Percentiles rank a stretch among this genome's conserved stretches.
These are phyloP conservation scores for Drosophila merina DNA, from an alignment of 2,888 invertebrate species.

Conservation along the genomic window DNA sequence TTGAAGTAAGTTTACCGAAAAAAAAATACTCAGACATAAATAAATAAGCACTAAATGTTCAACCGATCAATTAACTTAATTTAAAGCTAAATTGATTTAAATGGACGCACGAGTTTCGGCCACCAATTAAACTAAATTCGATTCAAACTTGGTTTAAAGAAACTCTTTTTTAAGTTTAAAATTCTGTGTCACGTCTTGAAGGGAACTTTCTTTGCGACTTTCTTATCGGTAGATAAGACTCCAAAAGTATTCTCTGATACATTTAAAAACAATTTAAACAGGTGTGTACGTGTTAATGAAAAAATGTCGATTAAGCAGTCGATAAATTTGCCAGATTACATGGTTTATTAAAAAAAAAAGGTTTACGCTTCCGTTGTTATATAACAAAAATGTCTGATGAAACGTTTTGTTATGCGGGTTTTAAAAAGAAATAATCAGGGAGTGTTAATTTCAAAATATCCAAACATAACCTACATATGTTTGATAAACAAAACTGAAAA, in stretches of 20 bases:
- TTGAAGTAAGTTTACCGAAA: conserved; percentile 80
- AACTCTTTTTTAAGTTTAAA: background rate
- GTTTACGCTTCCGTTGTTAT: conserved; percentile 20
- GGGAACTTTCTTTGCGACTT: conserved; percentile 30
- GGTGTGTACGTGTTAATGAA: conserved; percentile 41
- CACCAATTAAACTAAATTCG: conserved; percentile 55
- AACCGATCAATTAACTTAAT: conserved; percentile 30
- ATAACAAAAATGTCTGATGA: conserved; percentile 9
- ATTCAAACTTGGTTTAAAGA: conserved; percentile 4
- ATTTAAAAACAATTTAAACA: conserved; percentile 25
- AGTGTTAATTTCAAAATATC: background rate
- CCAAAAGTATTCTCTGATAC: conserved; percentile 6
- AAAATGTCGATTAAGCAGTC: conserved; percentile 25
- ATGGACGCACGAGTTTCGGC: conserved; percentile 57
- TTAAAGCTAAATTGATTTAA: conserved; percentile 55
- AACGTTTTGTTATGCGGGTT: background rate
- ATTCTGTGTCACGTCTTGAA: conserved; percentile 8
- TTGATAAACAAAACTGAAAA: background rate
- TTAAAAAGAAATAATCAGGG: background rate
- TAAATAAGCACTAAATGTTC: conserved; percentile 19
- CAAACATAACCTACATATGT: conserved; percentile 7
- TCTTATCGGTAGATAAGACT: conserved; percentile 31
- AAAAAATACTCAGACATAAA: conserved; percentile 2
- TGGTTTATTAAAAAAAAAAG: conserved; percentile 4
- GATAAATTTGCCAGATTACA: conserved; percentile 23